Evolutionary conservation across 2,888 invertebrate species (phyloP).

Genomic region (Agrotis segetum): DNA sequence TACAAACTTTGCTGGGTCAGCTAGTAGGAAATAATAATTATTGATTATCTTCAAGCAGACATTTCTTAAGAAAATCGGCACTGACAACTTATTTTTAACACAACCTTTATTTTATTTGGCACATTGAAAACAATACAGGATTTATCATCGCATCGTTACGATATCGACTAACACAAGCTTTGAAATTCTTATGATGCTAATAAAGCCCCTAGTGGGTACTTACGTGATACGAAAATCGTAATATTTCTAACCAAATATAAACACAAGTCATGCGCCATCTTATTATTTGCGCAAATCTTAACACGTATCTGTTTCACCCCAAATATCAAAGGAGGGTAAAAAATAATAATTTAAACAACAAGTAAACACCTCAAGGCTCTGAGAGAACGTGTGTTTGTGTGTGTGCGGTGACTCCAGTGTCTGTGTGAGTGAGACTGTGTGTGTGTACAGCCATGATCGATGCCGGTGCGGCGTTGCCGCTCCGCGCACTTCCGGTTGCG

Average conservation of each 20-base stretch:
- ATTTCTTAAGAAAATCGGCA: too few species aligned
- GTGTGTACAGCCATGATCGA: conserved; percentile 90
- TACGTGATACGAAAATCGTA: background rate
- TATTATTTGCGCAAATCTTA: conserved; percentile 47
- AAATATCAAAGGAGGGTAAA: conserved; percentile 53
- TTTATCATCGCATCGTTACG: too few species aligned
- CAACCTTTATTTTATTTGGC: too few species aligned
- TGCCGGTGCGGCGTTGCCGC: conserved; percentile 88
- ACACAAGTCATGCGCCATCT: conserved; percentile 10
- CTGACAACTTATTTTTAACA: too few species aligned
- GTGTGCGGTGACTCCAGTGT: conserved; percentile 22
- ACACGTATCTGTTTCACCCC: conserved; percentile 52
- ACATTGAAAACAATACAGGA: too few species aligned
- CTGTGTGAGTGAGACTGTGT: conserved; percentile 69
- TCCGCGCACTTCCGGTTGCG: conserved; percentile 72
- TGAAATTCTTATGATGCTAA: too few species aligned
- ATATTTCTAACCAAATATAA: background rate
- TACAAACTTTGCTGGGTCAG: too few species aligned
- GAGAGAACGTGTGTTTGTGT: conserved; percentile 50
- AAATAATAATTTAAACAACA: conserved; percentile 67
- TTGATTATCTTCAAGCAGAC: too few species aligned
- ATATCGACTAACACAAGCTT: too few species aligned
- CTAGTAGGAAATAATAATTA: too few species aligned
- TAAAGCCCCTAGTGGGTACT: background rate
- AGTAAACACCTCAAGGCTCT: conserved; percentile 69